phyloP scores from a whole-genome alignment of 2,888 invertebrate genomes.

The Melieria crassipennis region DNA sequence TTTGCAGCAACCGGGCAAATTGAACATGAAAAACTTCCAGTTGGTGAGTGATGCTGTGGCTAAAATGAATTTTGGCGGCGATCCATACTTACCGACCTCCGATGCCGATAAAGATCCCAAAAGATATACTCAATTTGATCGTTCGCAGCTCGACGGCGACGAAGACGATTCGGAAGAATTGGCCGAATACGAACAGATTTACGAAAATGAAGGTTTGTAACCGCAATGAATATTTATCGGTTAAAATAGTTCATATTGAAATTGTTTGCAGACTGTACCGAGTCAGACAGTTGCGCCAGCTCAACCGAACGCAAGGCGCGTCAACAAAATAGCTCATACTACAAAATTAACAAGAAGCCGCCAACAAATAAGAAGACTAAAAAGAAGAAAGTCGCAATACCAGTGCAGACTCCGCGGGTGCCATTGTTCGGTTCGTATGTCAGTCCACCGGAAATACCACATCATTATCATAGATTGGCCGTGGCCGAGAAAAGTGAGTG shows the following conservation, averaged over 20 bases:
- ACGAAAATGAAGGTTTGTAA: constrained; percentile 71
- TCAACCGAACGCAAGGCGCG: constrained; percentile 69
- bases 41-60: constrained; percentile 87
- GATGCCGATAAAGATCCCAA: constrained; percentile 59
- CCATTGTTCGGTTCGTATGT: constrained; percentile 76
- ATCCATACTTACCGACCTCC: constrained; percentile 53
- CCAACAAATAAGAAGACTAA: constrained; percentile 77
- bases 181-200: constrained; percentile 78
- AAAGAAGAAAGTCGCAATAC: constrained; percentile 80
- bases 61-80: constrained; percentile 73
- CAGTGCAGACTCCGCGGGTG: constrained; percentile 86
- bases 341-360: constrained; percentile 75
- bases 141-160: constrained; percentile 78
- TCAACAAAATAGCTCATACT: constrained; percentile 70
- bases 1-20: constrained; percentile 83
- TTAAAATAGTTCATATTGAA: not conserved
- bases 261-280: constrained; percentile 71
- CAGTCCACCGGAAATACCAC: constrained; percentile 74
- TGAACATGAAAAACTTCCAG: constrained; percentile 89
- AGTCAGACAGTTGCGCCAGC: constrained; percentile 86
- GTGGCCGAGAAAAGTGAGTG: constrained; percentile 61
- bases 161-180: constrained; percentile 77
- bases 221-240: not conserved
- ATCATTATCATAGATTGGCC: constrained; percentile 67
- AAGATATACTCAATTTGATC: constrained; percentile 68